These are phyloP conservation scores for Diploptera punctata DNA, from an alignment of 2,888 invertebrate genomes.

Conservation along the genomic window DNA sequence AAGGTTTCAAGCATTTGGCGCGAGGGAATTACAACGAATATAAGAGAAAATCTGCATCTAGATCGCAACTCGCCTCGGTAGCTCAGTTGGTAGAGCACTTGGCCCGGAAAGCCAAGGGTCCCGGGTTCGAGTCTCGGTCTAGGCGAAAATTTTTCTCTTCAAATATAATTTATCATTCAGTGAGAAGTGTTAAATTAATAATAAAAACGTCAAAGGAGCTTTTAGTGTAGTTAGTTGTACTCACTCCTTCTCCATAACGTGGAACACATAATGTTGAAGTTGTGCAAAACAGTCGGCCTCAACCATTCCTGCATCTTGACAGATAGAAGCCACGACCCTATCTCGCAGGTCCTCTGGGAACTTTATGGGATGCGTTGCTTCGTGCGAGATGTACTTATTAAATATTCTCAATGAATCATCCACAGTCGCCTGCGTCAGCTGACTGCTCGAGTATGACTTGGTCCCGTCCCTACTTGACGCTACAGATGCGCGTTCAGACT, in stretches of 20 bases:
- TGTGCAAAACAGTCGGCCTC: conserved; percentile 75
- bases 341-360: conserved; percentile 65
- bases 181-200: no score
- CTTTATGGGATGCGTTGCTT: conserved; percentile 66
- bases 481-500: not conserved
- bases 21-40: no score
- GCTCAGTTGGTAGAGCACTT: no score
- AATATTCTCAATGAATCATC: conserved; percentile 75
- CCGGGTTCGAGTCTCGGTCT: no score
- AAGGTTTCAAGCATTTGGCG: no score
- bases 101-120: no score
- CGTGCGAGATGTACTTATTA: conserved; percentile 77
- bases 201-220: no score
- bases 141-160: no score
- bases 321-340: conserved; percentile 70
- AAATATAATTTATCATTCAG: no score
- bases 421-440: conserved; percentile 32
- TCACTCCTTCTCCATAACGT: conserved; percentile 72
- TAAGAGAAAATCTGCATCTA: no score
- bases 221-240: no score
- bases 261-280: conserved; percentile 72
- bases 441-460: not conserved
- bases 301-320: conserved; percentile 68
- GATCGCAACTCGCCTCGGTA: no score
- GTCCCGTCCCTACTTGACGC: not conserved